Evolutionary conservation across 2,888 invertebrate species (phyloP).

Genomic region (Megalurothrips usitatus): DNA sequence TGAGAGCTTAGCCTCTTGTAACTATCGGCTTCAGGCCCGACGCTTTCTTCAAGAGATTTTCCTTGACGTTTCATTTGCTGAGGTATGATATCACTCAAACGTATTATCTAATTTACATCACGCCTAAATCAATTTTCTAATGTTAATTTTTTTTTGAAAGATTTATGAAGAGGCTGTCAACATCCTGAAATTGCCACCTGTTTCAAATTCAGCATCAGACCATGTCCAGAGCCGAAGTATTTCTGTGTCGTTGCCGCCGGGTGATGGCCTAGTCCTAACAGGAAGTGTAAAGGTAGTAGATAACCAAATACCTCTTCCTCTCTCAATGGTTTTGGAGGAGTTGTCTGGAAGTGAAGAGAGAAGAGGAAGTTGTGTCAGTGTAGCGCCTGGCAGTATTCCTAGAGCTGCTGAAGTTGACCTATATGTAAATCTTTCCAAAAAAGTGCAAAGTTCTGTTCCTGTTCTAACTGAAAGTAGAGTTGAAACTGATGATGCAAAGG

Average conservation of each 20-base stretch:
- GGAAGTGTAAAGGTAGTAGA: constrained; percentile 3
- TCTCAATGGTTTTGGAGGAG: constrained; percentile 2
- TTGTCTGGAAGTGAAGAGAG: background rate
- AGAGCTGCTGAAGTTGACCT: background rate
- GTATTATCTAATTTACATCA: constrained; percentile 27
- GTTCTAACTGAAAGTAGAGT: background rate
- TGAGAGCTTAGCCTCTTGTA: constrained; percentile 68
- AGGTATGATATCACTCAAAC: constrained; percentile 42
- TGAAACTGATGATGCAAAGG: background rate
- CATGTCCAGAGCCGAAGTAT: background rate
- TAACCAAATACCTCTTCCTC: background rate
- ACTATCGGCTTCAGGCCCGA: constrained; percentile 76
- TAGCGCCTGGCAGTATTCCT: background rate
- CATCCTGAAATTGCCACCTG: constrained; percentile 39
- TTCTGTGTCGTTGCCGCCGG: background rate
- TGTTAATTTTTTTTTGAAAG: constrained; percentile 39
- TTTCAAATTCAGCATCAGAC: background rate
- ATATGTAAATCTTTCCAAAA: background rate
- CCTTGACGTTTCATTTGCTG: constrained; percentile 73
- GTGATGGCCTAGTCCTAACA: background rate
- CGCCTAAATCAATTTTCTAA: constrained; percentile 10
- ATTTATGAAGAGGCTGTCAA: constrained; percentile 45
- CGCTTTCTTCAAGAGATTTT: constrained; percentile 92
- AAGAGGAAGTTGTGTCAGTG: background rate
- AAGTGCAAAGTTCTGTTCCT: background rate